Percentiles rank a stretch among this genome's conserved stretches.
These are phyloP conservation scores for Bubalus kerabau DNA, from an alignment of 2,113 vertebrate genomes.

Conservation along the genomic window DNA sequence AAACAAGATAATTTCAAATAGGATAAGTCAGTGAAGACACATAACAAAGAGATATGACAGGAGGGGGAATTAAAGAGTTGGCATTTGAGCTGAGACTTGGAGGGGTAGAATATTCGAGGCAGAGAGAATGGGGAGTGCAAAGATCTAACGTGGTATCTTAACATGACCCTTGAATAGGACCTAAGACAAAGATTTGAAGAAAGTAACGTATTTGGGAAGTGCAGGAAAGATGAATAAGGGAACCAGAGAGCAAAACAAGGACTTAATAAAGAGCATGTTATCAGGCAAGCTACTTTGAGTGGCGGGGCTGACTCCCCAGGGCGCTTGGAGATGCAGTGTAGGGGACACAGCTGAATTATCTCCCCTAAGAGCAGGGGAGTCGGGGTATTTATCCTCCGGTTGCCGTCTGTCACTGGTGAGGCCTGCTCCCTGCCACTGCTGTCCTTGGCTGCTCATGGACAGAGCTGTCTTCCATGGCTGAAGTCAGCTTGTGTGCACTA, in stretches of 20 bases:
- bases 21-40: not conserved
- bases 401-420: not conserved
- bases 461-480: not conserved
- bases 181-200: not conserved
- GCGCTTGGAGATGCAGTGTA: not conserved
- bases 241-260: not conserved
- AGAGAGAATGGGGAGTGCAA: not conserved
- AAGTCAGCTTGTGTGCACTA: not conserved
- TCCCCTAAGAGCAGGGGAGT: fast-evolving
- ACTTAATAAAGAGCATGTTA: not conserved
- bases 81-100: not conserved
- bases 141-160: not conserved
- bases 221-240: not conserved
- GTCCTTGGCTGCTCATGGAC: no score
- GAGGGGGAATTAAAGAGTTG: not conserved
- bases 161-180: not conserved
- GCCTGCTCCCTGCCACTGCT: not conserved
- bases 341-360: not conserved
- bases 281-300: not conserved
- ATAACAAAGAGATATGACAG: not conserved
- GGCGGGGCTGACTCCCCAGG: not conserved
- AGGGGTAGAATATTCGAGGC: not conserved
- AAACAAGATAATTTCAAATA: constrained; percentile 6
- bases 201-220: not conserved
- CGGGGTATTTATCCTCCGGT: not conserved